A percentile compares a stretch with the other conserved stretches of the same genome.
phyloP scores from a whole-genome alignment of 2,113 vertebrate genomes.

The Xenopus borealis region DNA sequence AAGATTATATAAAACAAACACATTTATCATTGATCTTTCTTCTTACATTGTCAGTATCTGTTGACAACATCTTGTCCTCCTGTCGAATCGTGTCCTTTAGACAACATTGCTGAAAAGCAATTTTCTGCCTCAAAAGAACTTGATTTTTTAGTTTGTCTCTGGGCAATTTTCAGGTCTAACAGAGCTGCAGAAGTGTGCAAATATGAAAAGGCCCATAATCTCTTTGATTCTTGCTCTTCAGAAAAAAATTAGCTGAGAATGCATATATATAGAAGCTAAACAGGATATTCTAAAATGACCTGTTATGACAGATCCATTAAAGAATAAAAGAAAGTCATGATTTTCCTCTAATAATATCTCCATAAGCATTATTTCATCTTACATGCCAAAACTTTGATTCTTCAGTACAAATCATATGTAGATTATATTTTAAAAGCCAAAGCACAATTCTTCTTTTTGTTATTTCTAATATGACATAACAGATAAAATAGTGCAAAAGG shows the following conservation, averaged over 20 bases:
- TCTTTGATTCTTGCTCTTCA: slow-evolving; percentile 72
- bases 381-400: background rate
- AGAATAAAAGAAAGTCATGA: slow-evolving; percentile 10
- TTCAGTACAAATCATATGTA: background rate
- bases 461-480: no score
- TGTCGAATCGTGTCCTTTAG: slow-evolving; percentile 70
- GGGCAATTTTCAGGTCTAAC: slow-evolving; percentile 77
- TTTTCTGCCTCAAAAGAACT: slow-evolving; percentile 79
- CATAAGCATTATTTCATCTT: slow-evolving; percentile 1
- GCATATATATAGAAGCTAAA: slow-evolving; percentile 65
- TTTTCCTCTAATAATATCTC: slow-evolving; percentile 49
- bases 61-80: slow-evolving; percentile 68
- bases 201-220: slow-evolving; percentile 71
- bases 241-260: slow-evolving; percentile 73
- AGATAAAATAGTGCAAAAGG: no score
- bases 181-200: slow-evolving; percentile 72
- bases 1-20: slow-evolving; percentile 52
- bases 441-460: no score
- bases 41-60: slow-evolving; percentile 55
- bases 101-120: slow-evolving; percentile 71
- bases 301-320: slow-evolving; percentile 51
- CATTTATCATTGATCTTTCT: slow-evolving; percentile 61
- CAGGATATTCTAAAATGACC: slow-evolving; percentile 63
- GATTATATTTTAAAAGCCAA: no score
- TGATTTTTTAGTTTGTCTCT: slow-evolving; percentile 74